Conservation (phyloP, 37 sponge, comb jelly and placozoan species). For the Crambe crambe region DNA sequence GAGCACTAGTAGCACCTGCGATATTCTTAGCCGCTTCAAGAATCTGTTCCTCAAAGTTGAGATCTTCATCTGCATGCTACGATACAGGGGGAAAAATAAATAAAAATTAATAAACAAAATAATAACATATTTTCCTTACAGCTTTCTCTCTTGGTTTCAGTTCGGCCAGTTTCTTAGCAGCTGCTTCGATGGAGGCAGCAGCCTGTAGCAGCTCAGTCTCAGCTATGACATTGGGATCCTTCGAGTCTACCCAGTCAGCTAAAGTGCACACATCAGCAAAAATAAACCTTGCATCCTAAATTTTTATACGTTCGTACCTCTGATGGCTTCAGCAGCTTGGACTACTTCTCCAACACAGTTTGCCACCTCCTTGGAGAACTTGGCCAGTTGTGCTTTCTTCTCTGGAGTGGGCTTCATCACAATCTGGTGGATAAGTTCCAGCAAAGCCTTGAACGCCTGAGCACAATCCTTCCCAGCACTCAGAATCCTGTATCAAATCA, state of each 20-base stretch:
- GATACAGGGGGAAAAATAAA: not conserved
- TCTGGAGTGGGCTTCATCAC: constrained; percentile 63
- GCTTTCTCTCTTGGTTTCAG: constrained; percentile 59
- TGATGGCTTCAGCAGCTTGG: constrained; percentile 59
- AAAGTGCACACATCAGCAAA: too few relatives aligned
- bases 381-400: constrained; percentile 53
- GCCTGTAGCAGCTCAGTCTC: constrained; percentile 94
- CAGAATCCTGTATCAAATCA: constrained; percentile 24
- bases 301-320: constrained; percentile 24
- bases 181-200: constrained; percentile 95
- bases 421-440: constrained; percentile 80
- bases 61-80: constrained; percentile 71
- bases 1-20: constrained; percentile 85
- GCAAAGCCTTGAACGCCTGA: constrained; percentile 71
- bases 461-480: constrained; percentile 75
- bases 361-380: constrained; percentile 82
- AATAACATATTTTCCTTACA: constrained; percentile 1
- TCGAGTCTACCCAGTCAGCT: constrained; percentile 85
- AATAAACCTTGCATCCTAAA: too few relatives aligned
- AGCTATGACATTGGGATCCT: constrained; percentile 91
- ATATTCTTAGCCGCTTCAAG: constrained; percentile 94
- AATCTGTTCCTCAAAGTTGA: constrained; percentile 96
- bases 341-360: constrained; percentile 71
- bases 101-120: not conserved
- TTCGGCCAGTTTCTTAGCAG: constrained; percentile 91